Conservation (phyloP, 2,797 vertebrate genomes). For the Sarcophilus harrisii region DNA sequence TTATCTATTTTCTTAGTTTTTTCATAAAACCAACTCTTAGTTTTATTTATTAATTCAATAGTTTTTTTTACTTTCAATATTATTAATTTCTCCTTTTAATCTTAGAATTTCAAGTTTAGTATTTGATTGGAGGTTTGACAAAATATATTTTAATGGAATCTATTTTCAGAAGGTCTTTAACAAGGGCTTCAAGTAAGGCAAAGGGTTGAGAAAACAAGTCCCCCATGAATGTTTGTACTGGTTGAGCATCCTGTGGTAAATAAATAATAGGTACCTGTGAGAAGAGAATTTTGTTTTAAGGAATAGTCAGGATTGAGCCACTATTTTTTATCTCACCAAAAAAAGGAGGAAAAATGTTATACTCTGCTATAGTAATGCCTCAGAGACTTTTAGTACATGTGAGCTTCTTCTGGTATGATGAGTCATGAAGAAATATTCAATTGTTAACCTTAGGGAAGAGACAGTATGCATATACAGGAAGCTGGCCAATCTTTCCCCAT, state of each 20-base stretch:
- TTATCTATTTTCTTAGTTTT: too few species aligned
- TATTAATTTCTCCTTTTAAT: too few species aligned
- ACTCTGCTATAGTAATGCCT: slow-evolving; percentile 51
- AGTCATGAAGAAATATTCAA: slow-evolving; percentile 57
- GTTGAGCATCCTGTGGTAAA: slow-evolving; percentile 34
- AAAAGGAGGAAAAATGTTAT: slow-evolving; percentile 24
- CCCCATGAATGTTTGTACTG: slow-evolving; percentile 58
- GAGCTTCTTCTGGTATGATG: slow-evolving; percentile 61
- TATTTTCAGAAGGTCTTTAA: slow-evolving; percentile 77
- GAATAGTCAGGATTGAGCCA: not conserved
- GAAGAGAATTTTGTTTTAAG: slow-evolving; percentile 59
- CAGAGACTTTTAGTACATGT: slow-evolving; percentile 61
- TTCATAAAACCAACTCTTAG: too few species aligned
- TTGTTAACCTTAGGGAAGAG: slow-evolving; percentile 59
- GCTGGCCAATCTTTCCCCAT: slow-evolving; percentile 53
- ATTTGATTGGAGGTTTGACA: slow-evolving; percentile 22
- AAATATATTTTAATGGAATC: slow-evolving; percentile 72
- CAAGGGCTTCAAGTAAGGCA: slow-evolving; percentile 64
- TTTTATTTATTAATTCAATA: too few species aligned
- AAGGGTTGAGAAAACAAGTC: slow-evolving; percentile 68
- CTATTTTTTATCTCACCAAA: not conserved
- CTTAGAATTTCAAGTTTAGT: too few species aligned
- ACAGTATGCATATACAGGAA: slow-evolving; percentile 62
- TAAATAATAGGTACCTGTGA: slow-evolving; percentile 40
- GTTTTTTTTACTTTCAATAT: too few species aligned